phyloP scores from a whole-genome alignment of 2,113 vertebrate genomes.

The Illadopsis cleaveri region DNA sequence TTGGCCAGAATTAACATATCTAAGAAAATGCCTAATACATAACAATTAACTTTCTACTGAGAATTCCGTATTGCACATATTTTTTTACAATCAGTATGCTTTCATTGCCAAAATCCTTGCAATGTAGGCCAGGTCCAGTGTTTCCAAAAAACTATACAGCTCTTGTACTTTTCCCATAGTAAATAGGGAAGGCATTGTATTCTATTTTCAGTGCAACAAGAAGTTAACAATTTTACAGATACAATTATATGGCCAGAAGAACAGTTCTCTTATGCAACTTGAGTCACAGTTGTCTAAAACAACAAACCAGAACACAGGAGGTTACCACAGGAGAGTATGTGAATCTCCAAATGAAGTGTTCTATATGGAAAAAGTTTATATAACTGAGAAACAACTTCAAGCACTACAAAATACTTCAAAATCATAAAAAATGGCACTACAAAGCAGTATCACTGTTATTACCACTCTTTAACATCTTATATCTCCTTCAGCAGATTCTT shows the following conservation, averaged over 20 bases:
- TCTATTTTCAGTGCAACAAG: not conserved
- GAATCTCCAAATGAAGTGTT: not conserved
- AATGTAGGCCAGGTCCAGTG: not conserved
- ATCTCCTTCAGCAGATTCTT: not conserved
- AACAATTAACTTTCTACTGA: not conserved
- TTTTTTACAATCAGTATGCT: not conserved
- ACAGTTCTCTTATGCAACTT: not conserved
- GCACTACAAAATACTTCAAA: not conserved
- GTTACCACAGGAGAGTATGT: not conserved
- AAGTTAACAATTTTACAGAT: not conserved
- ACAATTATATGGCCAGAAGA: not conserved
- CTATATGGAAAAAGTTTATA: not conserved
- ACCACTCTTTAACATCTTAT: not conserved
- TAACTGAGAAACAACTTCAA: not conserved
- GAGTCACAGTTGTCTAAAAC: not conserved
- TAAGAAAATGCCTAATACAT: not conserved
- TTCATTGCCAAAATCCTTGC: not conserved
- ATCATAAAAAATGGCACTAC: not conserved
- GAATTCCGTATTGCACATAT: not conserved
- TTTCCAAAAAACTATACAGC: not conserved
- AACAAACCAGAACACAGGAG: not conserved
- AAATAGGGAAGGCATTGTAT: not conserved
- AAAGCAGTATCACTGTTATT: not conserved
- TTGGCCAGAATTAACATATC: not conserved
- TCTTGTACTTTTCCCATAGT: not conserved